These are phyloP conservation scores for Ips typographus DNA, from an alignment of 1,140 invertebrate species.

Conservation along the genomic window DNA sequence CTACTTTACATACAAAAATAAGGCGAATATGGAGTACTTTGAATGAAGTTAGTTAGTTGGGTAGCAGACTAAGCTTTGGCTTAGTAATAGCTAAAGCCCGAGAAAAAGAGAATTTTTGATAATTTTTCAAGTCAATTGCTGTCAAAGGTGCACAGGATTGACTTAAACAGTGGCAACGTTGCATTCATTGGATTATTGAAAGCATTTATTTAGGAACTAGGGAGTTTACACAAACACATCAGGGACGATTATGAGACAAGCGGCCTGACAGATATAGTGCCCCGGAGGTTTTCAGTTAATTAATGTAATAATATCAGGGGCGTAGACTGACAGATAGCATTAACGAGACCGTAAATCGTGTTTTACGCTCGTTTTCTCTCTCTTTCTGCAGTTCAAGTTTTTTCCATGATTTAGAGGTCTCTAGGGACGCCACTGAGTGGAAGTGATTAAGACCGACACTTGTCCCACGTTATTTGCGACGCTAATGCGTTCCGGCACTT, in stretches of 20 bases:
- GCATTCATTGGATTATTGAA: no score
- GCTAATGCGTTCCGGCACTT: conserved; percentile 6
- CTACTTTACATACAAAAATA: no score
- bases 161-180: no score
- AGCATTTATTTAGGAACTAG: neutral
- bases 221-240: conserved; percentile 25
- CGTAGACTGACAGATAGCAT: conserved; percentile 14
- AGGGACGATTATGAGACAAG: conserved; percentile 24
- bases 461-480: conserved; percentile 7
- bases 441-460: conserved; percentile 6
- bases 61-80: no score
- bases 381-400: neutral
- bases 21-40: no score
- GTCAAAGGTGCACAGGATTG: no score
- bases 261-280: conserved; percentile 27
- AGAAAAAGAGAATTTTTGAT: no score
- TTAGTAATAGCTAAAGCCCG: no score
- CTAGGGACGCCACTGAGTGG: conserved; percentile 2
- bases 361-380: no score
- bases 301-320: conserved; percentile 32
- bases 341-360: conserved; percentile 9
- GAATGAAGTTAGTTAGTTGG: no score
- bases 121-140: no score
- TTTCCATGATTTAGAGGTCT: neutral
- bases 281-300: conserved; percentile 22